Percentiles rank a stretch among this genome's conserved stretches.
phyloP scores from a whole-genome alignment of 2,888 invertebrate genomes.

The Xanthostigma xanthostigma region DNA sequence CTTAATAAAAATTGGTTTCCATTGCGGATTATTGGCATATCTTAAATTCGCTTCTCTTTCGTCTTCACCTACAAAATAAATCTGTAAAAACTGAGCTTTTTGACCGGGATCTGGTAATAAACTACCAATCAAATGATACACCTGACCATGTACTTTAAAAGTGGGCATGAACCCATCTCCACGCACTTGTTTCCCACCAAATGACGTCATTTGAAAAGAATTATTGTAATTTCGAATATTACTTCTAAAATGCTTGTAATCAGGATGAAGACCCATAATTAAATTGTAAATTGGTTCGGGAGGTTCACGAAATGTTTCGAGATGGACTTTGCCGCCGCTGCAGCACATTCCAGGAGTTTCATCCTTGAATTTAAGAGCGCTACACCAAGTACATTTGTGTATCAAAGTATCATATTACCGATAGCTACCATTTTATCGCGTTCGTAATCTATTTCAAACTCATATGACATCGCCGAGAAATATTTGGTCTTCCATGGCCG shows the following conservation, averaged over 20 bases:
- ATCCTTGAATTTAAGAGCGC: conserved; percentile 9
- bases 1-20: neutral
- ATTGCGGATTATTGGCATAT: neutral
- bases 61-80: conserved; percentile 12
- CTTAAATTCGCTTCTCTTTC: conserved; percentile 1
- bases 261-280: conserved; percentile 4
- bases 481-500: neutral
- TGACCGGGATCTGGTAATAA: conserved; percentile 7
- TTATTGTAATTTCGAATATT: neutral
- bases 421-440: neutral
- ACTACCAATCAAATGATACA: conserved; percentile 12
- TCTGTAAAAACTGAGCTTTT: conserved; percentile 12
- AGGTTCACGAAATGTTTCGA: conserved; percentile 8
- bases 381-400: conserved; percentile 4
- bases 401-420: neutral
- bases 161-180: neutral
- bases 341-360: conserved; percentile 13
- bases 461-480: neutral
- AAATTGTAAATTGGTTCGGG: conserved; percentile 10
- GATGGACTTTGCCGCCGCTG: conserved; percentile 12
- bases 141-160: conserved; percentile 15
- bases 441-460: neutral
- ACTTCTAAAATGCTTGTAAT: neutral
- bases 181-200: conserved; percentile 8
- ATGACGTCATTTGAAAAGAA: conserved; percentile 7